Percentiles rank a stretch among this genome's conserved stretches.
phyloP scores from a whole-genome alignment of 2,888 invertebrate genomes.

The Hypercompe scribonia region DNA sequence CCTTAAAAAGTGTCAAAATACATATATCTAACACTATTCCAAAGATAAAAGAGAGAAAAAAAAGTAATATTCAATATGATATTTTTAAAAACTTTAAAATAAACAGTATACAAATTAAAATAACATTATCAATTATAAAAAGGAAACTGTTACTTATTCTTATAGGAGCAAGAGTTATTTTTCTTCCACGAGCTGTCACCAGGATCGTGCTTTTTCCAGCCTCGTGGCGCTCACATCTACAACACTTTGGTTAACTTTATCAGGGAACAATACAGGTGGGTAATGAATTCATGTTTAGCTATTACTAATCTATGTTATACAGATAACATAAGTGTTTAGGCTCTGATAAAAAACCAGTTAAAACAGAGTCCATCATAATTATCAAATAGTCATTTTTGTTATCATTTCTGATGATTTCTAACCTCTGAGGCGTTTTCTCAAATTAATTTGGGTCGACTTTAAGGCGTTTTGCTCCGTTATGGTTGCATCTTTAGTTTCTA shows the following conservation, averaged over 20 bases:
- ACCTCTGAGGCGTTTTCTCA: too few relatives aligned
- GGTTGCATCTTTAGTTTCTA: too few relatives aligned
- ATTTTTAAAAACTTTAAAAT: too few relatives aligned
- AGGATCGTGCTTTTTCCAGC: slow-evolving; percentile 99
- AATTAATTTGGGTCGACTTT: too few relatives aligned
- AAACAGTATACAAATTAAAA: background rate
- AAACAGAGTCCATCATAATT: background rate
- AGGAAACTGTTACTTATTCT: background rate
- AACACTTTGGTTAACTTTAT: slow-evolving; percentile 97
- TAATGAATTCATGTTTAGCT: background rate
- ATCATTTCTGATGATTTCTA: too few relatives aligned
- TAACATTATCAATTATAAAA: background rate
- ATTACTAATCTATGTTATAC: background rate
- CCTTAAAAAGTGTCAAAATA: too few relatives aligned
- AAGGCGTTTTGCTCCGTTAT: too few relatives aligned
- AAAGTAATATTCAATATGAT: too few relatives aligned
- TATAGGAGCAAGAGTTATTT: slow-evolving; percentile 97
- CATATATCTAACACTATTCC: too few relatives aligned
- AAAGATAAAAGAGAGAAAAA: too few relatives aligned
- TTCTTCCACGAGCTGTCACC: slow-evolving; percentile 99
- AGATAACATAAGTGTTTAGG: background rate
- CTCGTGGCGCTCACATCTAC: slow-evolving; percentile 98
- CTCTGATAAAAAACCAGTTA: background rate
- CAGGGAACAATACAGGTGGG: slow-evolving; percentile 91
- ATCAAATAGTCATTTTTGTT: background rate